Base-by-base conservation (phyloP, 2,797 vertebrate genomes). In the Anguilla obscura region DNA sequence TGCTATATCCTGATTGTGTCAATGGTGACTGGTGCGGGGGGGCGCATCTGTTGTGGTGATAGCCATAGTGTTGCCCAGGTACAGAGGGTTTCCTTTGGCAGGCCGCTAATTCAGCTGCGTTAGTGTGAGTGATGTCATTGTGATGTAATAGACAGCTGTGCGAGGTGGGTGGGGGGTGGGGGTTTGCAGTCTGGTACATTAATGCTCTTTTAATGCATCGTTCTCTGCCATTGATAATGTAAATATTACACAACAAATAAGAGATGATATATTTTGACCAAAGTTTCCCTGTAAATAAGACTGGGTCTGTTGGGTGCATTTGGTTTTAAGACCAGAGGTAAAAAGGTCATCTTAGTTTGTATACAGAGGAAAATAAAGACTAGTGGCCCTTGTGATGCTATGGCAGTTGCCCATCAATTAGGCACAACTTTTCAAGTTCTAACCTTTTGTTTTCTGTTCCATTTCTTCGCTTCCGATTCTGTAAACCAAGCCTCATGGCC, bases 401-500 rank as follows among this genome's bases (percentile, higher is more conserved):
- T 54, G 76, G n/a, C 54, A 58, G 83, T 76, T 45, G 84, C 21
- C 1, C 5, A 30, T 69, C 12, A 76, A 50, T 58, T 88, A 24
- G 85, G 83, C 54, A 79, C 74, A 36, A 45, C 27, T 85, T 60
- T 40, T 50, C 74, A 40, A 50, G 83, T n/a, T 56, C n/a, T 52
- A 56, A 16, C n/a, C 4, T 52, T 56, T 60, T 63, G 87, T 85
- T 88, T 76, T 58, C 30, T 74, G 48, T 76, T 86, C 52, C 52
- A 1, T 56, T 16, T 86, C 21, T 50, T 71, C 1, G 36, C 74
- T 85, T 36, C 69, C 36, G 54, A 33, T 85, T 86, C 85, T 48
- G 33, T 30, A 58, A 88, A 80, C 85, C 36, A 40, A 71, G 66
- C 76, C 45, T 76, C 66, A 79, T 79, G 50, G 84, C 87, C 87